These are phyloP conservation scores for Allenopithecus nigroviridis DNA, from an alignment of 2,797 vertebrate genomes.

Conservation along the genomic window DNA sequence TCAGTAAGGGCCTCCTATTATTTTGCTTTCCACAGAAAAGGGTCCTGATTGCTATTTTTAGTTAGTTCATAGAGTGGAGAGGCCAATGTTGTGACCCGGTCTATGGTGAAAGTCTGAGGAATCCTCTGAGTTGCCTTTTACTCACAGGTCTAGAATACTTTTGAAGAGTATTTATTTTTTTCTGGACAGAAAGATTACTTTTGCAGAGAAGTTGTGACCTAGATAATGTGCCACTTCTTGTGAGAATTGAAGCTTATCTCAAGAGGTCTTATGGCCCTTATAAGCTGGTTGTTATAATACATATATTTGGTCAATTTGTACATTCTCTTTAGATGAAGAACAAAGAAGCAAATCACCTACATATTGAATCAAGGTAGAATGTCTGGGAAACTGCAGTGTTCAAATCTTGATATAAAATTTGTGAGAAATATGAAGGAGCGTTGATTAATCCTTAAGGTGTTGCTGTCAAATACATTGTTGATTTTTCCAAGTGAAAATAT, in stretches of 20 bases:
- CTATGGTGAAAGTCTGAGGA: not conserved
- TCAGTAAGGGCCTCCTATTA: not conserved
- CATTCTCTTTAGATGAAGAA: not conserved
- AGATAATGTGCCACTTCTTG: not conserved
- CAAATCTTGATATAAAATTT: not conserved
- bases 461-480: not conserved
- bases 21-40: not conserved
- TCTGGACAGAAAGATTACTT: not conserved
- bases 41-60: not conserved
- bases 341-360: not conserved
- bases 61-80: not conserved
- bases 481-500: not conserved
- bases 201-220: not conserved
- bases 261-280: conserved; percentile 75
- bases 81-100: not conserved
- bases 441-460: not conserved
- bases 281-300: not conserved
- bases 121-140: not conserved
- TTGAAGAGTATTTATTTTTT: not conserved
- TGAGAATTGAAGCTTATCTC: not conserved
- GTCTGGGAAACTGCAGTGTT: not conserved
- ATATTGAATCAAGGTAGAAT: not conserved
- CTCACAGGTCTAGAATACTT: not conserved
- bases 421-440: not conserved
- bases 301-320: not conserved